Evolutionary conservation across 2,888 invertebrate genomes (phyloP), one percentile per base, ranked within the genome.

Genomic region (Acanthacorydalis orientalis): DNA sequence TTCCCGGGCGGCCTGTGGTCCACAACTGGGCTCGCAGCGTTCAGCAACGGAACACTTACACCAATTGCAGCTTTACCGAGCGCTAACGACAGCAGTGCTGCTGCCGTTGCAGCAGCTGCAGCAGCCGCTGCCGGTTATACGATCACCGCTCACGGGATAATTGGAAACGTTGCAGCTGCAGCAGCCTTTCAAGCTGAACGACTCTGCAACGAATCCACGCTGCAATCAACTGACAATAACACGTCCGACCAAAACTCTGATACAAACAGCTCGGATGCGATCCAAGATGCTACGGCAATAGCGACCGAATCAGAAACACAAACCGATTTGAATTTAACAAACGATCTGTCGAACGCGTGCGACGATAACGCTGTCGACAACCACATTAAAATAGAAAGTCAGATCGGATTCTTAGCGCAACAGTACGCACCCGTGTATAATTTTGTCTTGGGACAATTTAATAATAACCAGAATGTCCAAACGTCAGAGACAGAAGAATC

Each of bases 1-100:
- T 47, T 47, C 40, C 47, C 42, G 34, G 43, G 42, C 23, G 37
- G 42, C 31, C 14, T 47, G 38, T 47, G 47, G 47, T 31, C 47
- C 11, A 32, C 47, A 16, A 43, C 31, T 16, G 43, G 15, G 31
- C 33, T 47, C n/a, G 41, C 47, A 15, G 40, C 47, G 10, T 43
- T 47, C 12, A 47, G 34, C 23, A 37, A 43, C 10, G 40, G 42
- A 15, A 43, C 47, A 34, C 15, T 47, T 23, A 42, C 47, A 8
- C 43, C 47, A 23, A 43, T 47, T n/a, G 33, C 46, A 12, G 43
- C 47, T 15, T n/a, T 32, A 23, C 34, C 43, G 11, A 9, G 16
- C 8, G 23, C 12, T n/a, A 23, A 23, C 11, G 42, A 12, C 12
- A 31, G 42, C 23, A 31, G 42, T 37, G 31, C 34, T 4, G 43